Percentiles rank a stretch among this genome's conserved stretches.
These are phyloP conservation scores for Pelecanoides urinatrix DNA, from an alignment of 2,113 vertebrate species.

Conservation along the genomic window DNA sequence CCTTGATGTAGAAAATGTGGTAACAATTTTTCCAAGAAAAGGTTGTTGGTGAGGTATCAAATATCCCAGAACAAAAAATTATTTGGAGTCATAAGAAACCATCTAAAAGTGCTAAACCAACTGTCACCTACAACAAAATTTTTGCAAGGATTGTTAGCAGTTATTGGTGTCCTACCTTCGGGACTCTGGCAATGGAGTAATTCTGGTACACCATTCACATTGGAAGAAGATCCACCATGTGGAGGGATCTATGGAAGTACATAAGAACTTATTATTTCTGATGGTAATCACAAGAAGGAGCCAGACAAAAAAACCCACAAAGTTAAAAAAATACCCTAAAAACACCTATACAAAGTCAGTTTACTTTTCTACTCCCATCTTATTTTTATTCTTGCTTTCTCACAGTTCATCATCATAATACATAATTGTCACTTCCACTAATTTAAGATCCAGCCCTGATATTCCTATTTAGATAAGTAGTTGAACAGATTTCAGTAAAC, in stretches of 20 bases:
- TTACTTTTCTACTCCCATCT: not conserved
- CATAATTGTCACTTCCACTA: not conserved
- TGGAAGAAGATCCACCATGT: constrained; percentile 80
- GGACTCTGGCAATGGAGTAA: constrained; percentile 78
- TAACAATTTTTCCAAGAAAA: not conserved
- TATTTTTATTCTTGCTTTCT: not conserved
- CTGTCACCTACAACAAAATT: not conserved
- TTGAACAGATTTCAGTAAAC: not conserved
- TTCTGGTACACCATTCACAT: constrained; percentile 83
- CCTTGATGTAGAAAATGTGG: fast-evolving
- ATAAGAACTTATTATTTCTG: not conserved
- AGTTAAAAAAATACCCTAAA: not conserved
- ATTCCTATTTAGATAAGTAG: not conserved
- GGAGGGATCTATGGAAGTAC: constrained; percentile 72
- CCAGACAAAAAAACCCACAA: not conserved
- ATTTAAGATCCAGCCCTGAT: not conserved
- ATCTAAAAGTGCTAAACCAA: not conserved
- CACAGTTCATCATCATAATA: not conserved
- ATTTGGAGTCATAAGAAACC: not conserved
- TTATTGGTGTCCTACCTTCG: constrained; percentile 78
- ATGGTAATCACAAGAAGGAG: not conserved
- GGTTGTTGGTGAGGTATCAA: not conserved
- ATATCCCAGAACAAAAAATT: not conserved
- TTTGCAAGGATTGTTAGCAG: not conserved
- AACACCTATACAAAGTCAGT: not conserved